These are phyloP conservation scores for Chaetophractus vellerosus DNA, from an alignment of 2,797 vertebrate genomes.

Conservation along the genomic window DNA sequence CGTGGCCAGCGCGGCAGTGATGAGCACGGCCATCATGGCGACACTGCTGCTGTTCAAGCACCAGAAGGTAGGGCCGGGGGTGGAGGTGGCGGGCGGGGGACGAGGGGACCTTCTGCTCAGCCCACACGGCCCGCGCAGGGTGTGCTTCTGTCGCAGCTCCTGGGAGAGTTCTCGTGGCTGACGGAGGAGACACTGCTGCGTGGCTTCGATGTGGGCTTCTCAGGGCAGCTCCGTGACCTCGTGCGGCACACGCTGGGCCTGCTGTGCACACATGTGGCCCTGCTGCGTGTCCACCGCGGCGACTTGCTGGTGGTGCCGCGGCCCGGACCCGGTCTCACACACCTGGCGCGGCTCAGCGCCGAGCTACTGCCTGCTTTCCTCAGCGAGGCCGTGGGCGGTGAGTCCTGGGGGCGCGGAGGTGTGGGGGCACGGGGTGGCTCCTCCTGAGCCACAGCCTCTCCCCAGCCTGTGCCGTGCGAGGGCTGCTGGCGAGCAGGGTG, in stretches of 20 bases:
- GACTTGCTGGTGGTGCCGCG: slow-evolving; percentile 88
- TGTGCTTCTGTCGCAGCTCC: slow-evolving; percentile 90
- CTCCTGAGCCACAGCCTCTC: neutral
- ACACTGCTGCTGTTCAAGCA: slow-evolving; percentile 93
- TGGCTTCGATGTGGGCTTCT: slow-evolving; percentile 93
- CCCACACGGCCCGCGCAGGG: slow-evolving; percentile 89
- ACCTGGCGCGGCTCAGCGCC: slow-evolving; percentile 89
- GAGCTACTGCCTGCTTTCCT: slow-evolving; percentile 91
- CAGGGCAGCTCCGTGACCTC: slow-evolving; percentile 91
- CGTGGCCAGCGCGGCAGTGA: slow-evolving; percentile 91
- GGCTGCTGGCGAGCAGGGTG: slow-evolving; percentile 92
- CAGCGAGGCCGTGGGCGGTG: slow-evolving; percentile 94
- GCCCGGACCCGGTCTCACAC: slow-evolving; percentile 83
- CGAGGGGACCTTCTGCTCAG: neutral
- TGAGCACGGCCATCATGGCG: slow-evolving; percentile 92
- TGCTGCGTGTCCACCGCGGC: slow-evolving; percentile 82
- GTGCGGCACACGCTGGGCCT: slow-evolving; percentile 91
- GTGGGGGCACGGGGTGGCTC: no score
- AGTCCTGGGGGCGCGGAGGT: slow-evolving; percentile 72
- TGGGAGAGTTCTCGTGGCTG: slow-evolving; percentile 93
- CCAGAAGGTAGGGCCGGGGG: slow-evolving; percentile 88
- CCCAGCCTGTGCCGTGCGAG: slow-evolving; percentile 94
- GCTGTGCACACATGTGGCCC: slow-evolving; percentile 89
- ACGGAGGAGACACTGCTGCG: slow-evolving; percentile 94
- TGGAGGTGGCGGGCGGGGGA: accelerated